Evolutionary conservation across 2,888 invertebrate species (phyloP), one percentile per base, ranked within the genome.

Genomic region (Zaprionus lineosus): DNA sequence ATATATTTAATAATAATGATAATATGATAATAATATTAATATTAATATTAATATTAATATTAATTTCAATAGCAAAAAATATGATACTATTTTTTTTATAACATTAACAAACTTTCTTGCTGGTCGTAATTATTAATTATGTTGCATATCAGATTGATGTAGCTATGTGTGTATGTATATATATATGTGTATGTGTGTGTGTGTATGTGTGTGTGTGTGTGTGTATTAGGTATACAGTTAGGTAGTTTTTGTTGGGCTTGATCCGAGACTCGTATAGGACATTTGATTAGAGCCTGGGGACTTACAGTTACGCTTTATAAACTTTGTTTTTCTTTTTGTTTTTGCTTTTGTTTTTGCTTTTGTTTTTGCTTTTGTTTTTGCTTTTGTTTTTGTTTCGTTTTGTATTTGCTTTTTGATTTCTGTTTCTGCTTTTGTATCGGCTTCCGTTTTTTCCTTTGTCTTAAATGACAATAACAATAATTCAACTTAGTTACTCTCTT

Each of bases 71-170:
- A 60, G 48, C 29, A 52, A 55, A 58, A 57, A 15, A 62, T 57
- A 59, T 15, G 4, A 18, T 7, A 19, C 14, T 14, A 40, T 24
- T 7, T 11, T 21, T 7, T 12, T 8, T 15, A 28, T 61, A 67
- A 66, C 66, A 68, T 74, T 66, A 74, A 73, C 72, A 73, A 71
- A 73, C 51, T 64, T 44, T 36, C 73, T 50, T 15, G 43, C 39
- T 52, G 50, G 48, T 58, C 63, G 43, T 61, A 29, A 9, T 33
- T 43, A 51, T 37, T 39, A 15, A 41, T 44, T 29, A 52, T 52
- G 41, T 55, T 26, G 34, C 21, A 44, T 48, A 50, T 29, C 40
- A 46, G 57, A 65, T 61, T 50, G 53, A 61, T 18, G 31, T 15
- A 37, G 41, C 50, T 33, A 19, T 8, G 18, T 29, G 9, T 31